Percentiles rank a stretch among this genome's conserved stretches.
Evolutionary conservation across 2,797 vertebrate genomes (phyloP).

Genomic region (Tadarida brasiliensis): DNA sequence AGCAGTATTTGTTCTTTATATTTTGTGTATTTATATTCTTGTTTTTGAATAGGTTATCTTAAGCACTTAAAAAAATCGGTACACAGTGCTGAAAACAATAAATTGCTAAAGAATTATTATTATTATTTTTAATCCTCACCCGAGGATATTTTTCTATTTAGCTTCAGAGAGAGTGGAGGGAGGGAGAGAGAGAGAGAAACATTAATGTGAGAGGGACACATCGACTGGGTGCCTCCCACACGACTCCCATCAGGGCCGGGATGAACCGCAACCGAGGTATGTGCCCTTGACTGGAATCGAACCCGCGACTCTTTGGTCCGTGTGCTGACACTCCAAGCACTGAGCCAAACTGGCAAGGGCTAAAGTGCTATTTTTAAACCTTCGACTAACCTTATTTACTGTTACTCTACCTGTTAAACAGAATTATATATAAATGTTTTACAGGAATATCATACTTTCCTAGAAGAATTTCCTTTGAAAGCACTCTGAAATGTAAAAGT

Average conservation of each 20-base stretch:
- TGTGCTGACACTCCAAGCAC: too few relatives aligned
- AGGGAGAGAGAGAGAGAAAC: too few relatives aligned
- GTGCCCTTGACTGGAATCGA: too few relatives aligned
- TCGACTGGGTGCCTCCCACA: too few relatives aligned
- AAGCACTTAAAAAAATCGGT: neutral
- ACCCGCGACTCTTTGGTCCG: too few relatives aligned
- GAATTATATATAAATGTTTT: neutral
- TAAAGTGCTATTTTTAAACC: neutral
- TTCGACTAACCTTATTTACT: conserved; percentile 1
- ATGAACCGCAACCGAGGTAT: too few relatives aligned
- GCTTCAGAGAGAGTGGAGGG: too few relatives aligned
- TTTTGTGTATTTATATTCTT: neutral
- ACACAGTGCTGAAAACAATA: neutral
- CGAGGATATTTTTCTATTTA: too few relatives aligned
- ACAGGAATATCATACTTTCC: neutral
- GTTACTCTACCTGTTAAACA: neutral
- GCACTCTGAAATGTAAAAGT: neutral
- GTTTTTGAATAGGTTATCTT: neutral
- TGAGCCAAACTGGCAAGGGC: too few relatives aligned
- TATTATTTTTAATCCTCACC: too few relatives aligned
- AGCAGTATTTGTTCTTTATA: neutral
- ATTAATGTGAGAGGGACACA: too few relatives aligned
- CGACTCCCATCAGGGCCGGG: too few relatives aligned
- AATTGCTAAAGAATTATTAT: neutral
- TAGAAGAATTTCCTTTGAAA: conserved; percentile 25